Evolutionary conservation across 2,113 vertebrate species (phyloP), one percentile per base, ranked within the genome.

Genomic region (Corythoichthys intestinalis): DNA sequence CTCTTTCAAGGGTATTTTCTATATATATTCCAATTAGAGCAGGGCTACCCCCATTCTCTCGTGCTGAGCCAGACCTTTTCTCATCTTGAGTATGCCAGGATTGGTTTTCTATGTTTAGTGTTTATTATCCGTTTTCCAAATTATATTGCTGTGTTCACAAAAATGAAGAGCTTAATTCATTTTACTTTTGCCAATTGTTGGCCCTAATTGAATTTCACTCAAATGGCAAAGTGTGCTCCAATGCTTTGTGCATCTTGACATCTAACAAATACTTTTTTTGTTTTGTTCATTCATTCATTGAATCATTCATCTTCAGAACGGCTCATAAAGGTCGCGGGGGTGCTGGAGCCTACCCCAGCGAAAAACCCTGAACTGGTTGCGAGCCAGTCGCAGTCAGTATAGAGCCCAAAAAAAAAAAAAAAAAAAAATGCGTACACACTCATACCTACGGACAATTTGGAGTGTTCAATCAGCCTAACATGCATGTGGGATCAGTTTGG

Each of bases 131-230:
- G 15, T 14, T 14, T 56, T 20, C 3, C 10, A 9, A 54, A 37
- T 35, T 37, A 14, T 58, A 13, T 13, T 1, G 1, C 13, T 38
- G 11, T 59, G 37, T 59, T 59, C 15, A 14, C 6, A 37, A 6
- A 7, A 6, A 15, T 15, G 15, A 10, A 38, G 35, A 38, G 13
- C 35, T 10, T 35, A 34, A 20, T 38, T 54, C 47, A 12, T 54
- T 49, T 47, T 65, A 47, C 12, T 5, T 50, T 50, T 7, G 4
- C 49, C 6, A 12, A 46, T 72, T 79, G 69, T 48, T 17, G 67
- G 44, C 3, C 11, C n/a, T 35, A 52, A 35, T 77, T 73, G 68
- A 57, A 39, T 48, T 60, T 44, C 76, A 60, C 35, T 71, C 53
- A 64, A 52, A 50, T 70, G 74, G 69, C 35, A 47, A 35, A 46